Base-by-base conservation (phyloP, 2,113 vertebrate genomes). In the Chionomys nivalis region DNA sequence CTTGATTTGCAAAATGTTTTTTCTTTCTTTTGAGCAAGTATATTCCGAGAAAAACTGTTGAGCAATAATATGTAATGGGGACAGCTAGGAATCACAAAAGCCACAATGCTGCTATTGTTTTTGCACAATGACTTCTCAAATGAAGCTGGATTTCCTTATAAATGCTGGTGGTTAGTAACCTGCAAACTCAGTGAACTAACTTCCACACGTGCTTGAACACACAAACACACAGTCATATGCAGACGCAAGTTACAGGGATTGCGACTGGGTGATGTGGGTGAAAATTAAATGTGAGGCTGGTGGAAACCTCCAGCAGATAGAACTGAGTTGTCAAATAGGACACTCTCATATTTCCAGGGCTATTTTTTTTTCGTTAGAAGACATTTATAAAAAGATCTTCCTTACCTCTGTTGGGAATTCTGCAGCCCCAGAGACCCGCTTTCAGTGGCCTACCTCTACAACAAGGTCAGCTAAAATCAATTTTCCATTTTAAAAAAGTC, bases 401-500 rank as follows among this genome's bases (percentile, higher is more conserved):
- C 68, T 95, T 42, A 93, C 65, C 75, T 97, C 81, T 87, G 19
- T 68, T 81, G 75, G 87, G 82, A 91, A 91, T 93, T 61, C 66
- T 87, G 24, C 36, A 95, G 81, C 39, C 33, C 49, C 2, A 72
- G 33, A 42, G 36, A 96, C 88, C 58, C 31, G 73, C 44, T 52
- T 97, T 96, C n/a, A 70, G 49, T 72, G 70, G 61, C 76, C 66
- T 82, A 73, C 73, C 39, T 49, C 76, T 78, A 95, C 63, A 91
- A 55, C 76, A 91, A 92, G 89, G 96, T 96, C 94, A 95, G 66
- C 91, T 93, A 95, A 97, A 97, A 95, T 97, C 96, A 94, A 97
- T 98, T 94, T 89, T 97, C 88, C 72, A 93, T 92, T 94, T 86
- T 96, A 97, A 97, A 96, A 97, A 97, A 97, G 92, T 94, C 89